Evolutionary conservation across 2,797 vertebrate genomes (phyloP), one percentile per base, ranked within the genome.

Genomic region (Diglossa cyanea): DNA sequence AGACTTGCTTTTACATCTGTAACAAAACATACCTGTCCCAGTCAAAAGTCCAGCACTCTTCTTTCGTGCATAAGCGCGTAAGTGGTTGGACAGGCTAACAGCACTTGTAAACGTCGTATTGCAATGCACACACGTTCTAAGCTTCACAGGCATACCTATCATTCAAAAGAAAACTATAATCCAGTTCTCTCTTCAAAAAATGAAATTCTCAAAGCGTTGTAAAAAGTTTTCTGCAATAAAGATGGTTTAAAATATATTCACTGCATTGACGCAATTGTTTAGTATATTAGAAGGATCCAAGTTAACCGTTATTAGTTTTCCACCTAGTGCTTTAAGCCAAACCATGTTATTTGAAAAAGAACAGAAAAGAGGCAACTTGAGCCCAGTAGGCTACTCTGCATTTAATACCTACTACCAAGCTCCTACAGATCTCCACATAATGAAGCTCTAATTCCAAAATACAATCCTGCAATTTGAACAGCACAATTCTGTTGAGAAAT

Each of bases 31-130:
- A 99, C 99, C 98, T 98, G 98, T 97, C 97, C 98, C 98, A 97
- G 98, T 98, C 97, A 98, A 97, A 98, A 98, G 97, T 96, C 98
- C 98, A 88, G 98, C 98, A 97, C 98, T 98, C 98, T 98, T 99
- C 98, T 98, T 98, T 97, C 98, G 97, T 96, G 98, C 97, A 97
- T 98, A 98, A 96, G 98, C 98, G 97, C 97, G 97, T 94, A 99
- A 98, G 96, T 98, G 98, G 98, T 98, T 98, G 97, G 98, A 98
- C 97, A 99, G 97, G 97, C 97, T 98, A 97, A 99, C 99, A 96
- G 98, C 99, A 98, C 99, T 99, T 97, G 98, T 98, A 98, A 99
- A 98, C 91, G 98, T 97, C 97, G 97, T 97, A 97, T 98, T 98
- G 98, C 98, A 99, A 98, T 98, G 98, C 97, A 98, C 96, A 97